Evolutionary conservation across 1,140 invertebrate genomes (phyloP), one percentile per base, ranked within the genome.

Genomic region (Manduca sexta): DNA sequence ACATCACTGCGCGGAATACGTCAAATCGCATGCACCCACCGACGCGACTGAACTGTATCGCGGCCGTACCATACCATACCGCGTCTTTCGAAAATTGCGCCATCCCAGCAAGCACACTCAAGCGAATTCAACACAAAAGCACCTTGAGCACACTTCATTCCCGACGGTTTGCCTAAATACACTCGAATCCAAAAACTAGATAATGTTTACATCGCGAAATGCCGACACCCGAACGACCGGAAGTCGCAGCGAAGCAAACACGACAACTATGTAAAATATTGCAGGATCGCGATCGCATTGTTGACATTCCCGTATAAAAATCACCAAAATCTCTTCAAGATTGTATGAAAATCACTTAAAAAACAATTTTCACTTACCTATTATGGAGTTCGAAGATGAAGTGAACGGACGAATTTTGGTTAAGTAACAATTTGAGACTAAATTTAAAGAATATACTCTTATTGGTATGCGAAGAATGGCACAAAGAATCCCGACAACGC

Each of bases 401-500:
- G 81, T 88, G 82, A 82, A 86, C 78, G 87, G 86, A 84, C 87
- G 88, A 89, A 91, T 90, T 91, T 90, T 89, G 87, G 87, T 89
- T 87, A 88, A 64, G 69, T 77, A 68, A 71, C 62, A 76, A 82
- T 81, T 82, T 74, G 65, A 52, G 63, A 79, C 90, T 90, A 91
- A 92, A 91, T 91, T 90, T 89, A 89, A 91, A 89, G 89, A 92
- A 90, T 91, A 90, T 88, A 92, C 91, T 92, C 91, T 92, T 92
- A 92, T 92, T 93, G 93, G 93, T 93, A 95, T 94, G 93, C 91
- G 89, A 94, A 92, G 93, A 94, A 94, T 95, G 93, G 92, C 93
- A 94, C 93, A 94, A 95, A 94, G 93, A 95, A 94, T 95, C 93
- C 90, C 89, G 92, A 94, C 92, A 94, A 95, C 93, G 93, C 93